Evolutionary conservation across 2,113 vertebrate genomes (phyloP).

Genomic region (Hippocampus mohnikei): DNA sequence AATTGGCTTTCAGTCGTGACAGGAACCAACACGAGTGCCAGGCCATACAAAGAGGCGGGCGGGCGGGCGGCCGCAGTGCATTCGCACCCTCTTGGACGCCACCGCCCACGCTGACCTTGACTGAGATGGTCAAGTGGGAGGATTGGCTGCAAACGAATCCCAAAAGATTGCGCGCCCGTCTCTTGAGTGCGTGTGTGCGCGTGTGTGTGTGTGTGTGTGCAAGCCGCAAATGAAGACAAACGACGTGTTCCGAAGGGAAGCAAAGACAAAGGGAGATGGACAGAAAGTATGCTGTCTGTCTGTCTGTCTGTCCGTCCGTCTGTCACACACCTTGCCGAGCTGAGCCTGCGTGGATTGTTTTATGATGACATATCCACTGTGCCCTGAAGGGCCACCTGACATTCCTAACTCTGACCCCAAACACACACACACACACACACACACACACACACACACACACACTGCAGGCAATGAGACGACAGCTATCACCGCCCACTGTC

Average conservation of each 20-base stretch:
- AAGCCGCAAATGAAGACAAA: slow-evolving; percentile 17
- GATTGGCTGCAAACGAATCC: slow-evolving; percentile 49
- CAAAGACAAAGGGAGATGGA: slow-evolving; percentile 17
- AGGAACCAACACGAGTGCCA: slow-evolving; percentile 7
- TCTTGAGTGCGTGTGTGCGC: slow-evolving; percentile 1
- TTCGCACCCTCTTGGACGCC: slow-evolving; percentile 30
- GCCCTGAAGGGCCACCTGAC: slow-evolving; percentile 77
- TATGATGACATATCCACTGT: slow-evolving; percentile 76
- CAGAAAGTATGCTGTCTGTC: slow-evolving; percentile 61
- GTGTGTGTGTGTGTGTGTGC: slow-evolving; percentile 14
- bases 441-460: slow-evolving; percentile 33
- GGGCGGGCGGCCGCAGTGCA: not conserved
- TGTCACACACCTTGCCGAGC: slow-evolving; percentile 58
- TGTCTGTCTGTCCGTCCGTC: slow-evolving; percentile 48
- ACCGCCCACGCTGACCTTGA: slow-evolving; percentile 68
- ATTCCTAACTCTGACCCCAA: slow-evolving; percentile 71
- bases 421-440: slow-evolving; percentile 35
- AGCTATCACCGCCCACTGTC: slow-evolving; percentile 32
- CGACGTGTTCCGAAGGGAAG: not conserved
- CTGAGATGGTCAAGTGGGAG: slow-evolving; percentile 66
- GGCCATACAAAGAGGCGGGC: slow-evolving; percentile 30
- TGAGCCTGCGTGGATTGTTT: slow-evolving; percentile 69
- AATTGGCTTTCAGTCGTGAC: not conserved
- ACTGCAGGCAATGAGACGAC: slow-evolving; percentile 50
- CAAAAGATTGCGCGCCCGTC: slow-evolving; percentile 42